A percentile compares a stretch with the other conserved stretches of the same genome.
These are phyloP conservation scores for Chitala chitala DNA, from an alignment of 2,113 vertebrate genomes.

Conservation along the genomic window DNA sequence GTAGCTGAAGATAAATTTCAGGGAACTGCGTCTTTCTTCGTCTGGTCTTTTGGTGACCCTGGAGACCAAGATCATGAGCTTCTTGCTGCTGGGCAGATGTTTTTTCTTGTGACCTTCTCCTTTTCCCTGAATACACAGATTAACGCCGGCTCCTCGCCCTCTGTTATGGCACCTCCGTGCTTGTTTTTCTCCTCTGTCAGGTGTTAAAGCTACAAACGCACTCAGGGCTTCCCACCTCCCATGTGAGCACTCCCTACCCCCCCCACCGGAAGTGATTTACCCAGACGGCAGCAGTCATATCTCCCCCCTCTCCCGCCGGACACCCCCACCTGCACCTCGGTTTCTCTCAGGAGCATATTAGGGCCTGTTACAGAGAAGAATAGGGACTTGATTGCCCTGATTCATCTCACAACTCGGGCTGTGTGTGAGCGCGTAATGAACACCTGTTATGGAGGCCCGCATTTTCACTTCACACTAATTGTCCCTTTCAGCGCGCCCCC, in stretches of 20 bases:
- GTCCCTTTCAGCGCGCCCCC: neutral
- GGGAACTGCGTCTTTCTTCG: too few relatives aligned
- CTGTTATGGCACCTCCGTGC: neutral
- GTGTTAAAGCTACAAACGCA: too few relatives aligned
- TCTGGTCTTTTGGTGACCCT: too few relatives aligned
- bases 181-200: neutral
- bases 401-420: constrained; percentile 29
- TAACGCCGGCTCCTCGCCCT: too few relatives aligned
- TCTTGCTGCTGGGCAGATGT: neutral
- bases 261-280: neutral
- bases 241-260: neutral
- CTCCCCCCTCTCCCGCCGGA: neutral
- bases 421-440: constrained; percentile 15
- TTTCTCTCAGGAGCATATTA: constrained; percentile 1
- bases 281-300: neutral
- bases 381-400: constrained; percentile 30
- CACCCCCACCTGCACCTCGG: neutral
- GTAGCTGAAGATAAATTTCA: too few relatives aligned
- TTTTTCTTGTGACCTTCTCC: neutral
- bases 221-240: neutral
- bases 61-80: too few relatives aligned
- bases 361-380: constrained; percentile 24
- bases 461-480: constrained; percentile 10
- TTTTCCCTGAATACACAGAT: too few relatives aligned
- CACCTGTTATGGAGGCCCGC: neutral